These are phyloP conservation scores for Danaus melanippus DNA, from an alignment of 1,140 invertebrate species.

Conservation along the genomic window DNA sequence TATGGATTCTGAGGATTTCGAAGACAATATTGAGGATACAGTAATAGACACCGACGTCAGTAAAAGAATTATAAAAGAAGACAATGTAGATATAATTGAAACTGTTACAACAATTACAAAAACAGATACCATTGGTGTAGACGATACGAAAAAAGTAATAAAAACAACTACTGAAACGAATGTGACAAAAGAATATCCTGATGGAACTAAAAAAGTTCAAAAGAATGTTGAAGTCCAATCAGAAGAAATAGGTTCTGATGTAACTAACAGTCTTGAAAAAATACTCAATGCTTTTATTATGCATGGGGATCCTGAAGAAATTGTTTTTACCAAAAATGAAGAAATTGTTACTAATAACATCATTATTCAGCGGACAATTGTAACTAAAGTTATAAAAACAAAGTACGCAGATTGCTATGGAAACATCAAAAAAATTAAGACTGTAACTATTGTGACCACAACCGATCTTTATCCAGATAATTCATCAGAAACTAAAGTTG, in stretches of 20 bases:
- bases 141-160: slow-evolving; percentile 51
- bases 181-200: slow-evolving; percentile 57
- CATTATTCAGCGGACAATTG: slow-evolving; percentile 46
- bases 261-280: slow-evolving; percentile 40
- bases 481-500: slow-evolving; percentile 54
- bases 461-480: slow-evolving; percentile 67
- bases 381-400: slow-evolving; percentile 52
- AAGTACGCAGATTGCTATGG: slow-evolving; percentile 50
- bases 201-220: slow-evolving; percentile 58
- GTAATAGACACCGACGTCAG: slow-evolving; percentile 66
- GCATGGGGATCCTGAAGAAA: slow-evolving; percentile 52
- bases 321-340: slow-evolving; percentile 40
- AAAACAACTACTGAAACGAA: slow-evolving; percentile 65
- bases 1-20: slow-evolving; percentile 41
- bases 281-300: slow-evolving; percentile 37
- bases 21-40: slow-evolving; percentile 60
- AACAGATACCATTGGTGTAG: slow-evolving; percentile 57
- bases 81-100: slow-evolving; percentile 60
- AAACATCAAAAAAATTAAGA: slow-evolving; percentile 57
- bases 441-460: slow-evolving; percentile 49
- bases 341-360: slow-evolving; percentile 46
- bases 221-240: slow-evolving; percentile 65
- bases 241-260: slow-evolving; percentile 46
- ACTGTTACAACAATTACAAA: slow-evolving; percentile 66
- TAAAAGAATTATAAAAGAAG: slow-evolving; percentile 60